Evolutionary conservation across 2,113 vertebrate genomes (phyloP).

Genomic region (Parotia lawesii): DNA sequence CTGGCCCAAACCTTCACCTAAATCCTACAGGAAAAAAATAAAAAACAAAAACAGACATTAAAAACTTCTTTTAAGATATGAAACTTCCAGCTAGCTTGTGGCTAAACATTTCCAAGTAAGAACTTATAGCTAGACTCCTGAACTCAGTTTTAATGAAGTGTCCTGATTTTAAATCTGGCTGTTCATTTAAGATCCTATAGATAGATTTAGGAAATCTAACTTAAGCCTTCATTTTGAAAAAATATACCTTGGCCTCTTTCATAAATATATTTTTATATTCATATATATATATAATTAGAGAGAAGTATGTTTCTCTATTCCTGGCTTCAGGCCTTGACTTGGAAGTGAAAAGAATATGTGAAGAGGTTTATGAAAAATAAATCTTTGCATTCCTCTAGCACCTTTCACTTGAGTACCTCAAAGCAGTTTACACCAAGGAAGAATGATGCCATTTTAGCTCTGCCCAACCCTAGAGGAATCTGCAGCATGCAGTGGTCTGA

Average conservation of each 20-base stretch:
- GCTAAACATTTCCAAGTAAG: not conserved
- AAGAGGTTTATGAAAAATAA: slow-evolving; percentile 8
- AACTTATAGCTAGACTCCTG: not conserved
- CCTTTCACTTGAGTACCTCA: slow-evolving; percentile 9
- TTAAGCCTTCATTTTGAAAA: not conserved
- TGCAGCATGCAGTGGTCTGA: not conserved
- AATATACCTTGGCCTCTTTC: not conserved
- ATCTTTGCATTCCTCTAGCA: not conserved
- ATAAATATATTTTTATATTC: not conserved
- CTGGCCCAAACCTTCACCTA: slow-evolving; percentile 5
- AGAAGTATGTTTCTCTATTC: not conserved
- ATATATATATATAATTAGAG: not conserved
- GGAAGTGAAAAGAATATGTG: not conserved
- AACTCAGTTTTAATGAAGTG: not conserved
- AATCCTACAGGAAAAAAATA: not conserved
- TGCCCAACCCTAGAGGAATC: not conserved
- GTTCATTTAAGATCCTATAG: not conserved
- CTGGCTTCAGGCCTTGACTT: slow-evolving; percentile 7
- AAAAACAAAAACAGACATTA: not conserved
- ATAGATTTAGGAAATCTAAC: not conserved
- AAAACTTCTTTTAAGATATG: not conserved
- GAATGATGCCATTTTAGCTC: not conserved
- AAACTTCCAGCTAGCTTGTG: not conserved
- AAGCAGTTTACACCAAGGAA: not conserved
- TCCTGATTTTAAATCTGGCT: not conserved